Evolutionary conservation across 35 echinoderm and acorn worm species (phyloP).

Genomic region (Apostichopus californicus): DNA sequence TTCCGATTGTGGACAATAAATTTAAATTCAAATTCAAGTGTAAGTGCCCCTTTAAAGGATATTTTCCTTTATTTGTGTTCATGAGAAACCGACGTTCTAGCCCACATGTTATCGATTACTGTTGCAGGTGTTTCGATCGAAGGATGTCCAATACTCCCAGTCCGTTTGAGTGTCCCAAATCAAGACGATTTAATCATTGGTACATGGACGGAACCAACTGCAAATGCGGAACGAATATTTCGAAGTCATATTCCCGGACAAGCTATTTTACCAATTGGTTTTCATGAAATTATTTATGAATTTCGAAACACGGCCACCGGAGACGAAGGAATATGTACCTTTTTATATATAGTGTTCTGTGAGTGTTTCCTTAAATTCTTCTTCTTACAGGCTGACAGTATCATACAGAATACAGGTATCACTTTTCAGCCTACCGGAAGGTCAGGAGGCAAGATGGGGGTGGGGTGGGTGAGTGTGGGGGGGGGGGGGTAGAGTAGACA

Average conservation of each 20-base stretch:
- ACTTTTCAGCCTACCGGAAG: no score
- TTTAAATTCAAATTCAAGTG: no score
- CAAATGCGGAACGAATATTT: neutral
- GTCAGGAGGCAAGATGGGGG: no score
- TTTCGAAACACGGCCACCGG: neutral
- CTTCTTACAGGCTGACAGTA: no score
- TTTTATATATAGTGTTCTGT: neutral
- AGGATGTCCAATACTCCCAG: neutral
- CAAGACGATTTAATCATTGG: neutral
- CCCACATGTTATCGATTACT: no score
- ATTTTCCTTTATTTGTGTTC: no score
- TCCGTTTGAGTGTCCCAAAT: neutral
- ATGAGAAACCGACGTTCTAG: no score
- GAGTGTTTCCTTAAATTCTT: neutral
- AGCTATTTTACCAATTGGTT: slow-evolving; percentile 7
- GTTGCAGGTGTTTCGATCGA: neutral
- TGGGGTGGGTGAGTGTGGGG: no score
- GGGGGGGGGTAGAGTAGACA: no score
- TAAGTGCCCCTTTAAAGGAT: no score
- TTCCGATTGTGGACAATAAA: no score
- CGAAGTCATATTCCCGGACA: slow-evolving; percentile 17
- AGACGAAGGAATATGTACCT: neutral
- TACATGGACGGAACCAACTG: neutral
- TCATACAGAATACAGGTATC: no score
- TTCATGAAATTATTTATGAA: neutral